phyloP scores from a whole-genome alignment of 2,797 vertebrate genomes.

The Novumbra hubbsi region DNA sequence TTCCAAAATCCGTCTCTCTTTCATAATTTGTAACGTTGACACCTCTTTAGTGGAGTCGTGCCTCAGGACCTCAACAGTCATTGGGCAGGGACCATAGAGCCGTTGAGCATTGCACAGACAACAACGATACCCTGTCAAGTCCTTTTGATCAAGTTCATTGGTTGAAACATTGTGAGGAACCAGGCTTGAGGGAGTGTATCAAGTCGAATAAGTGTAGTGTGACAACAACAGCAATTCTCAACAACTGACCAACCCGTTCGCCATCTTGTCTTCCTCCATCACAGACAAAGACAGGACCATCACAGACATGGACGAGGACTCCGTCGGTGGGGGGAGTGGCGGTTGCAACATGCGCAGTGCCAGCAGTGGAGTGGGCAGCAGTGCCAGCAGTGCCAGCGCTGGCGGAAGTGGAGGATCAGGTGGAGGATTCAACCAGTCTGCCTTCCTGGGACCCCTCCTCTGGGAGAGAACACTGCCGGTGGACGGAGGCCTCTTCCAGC shows the following conservation, averaged over 20 bases:
- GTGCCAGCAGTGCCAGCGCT: constrained; percentile 42
- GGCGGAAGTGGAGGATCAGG: constrained; percentile 50
- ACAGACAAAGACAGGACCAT: constrained; percentile 71
- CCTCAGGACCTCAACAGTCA: neutral
- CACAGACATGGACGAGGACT: constrained; percentile 75
- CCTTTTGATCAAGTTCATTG: neutral
- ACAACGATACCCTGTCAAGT: neutral
- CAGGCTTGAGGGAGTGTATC: neutral
- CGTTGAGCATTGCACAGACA: neutral
- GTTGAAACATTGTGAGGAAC: neutral
- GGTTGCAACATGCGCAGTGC: constrained; percentile 66
- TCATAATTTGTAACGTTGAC: constrained; percentile 11
- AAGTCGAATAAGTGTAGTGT: neutral
- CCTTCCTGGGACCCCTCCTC: constrained; percentile 82
- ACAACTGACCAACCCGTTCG: neutral
- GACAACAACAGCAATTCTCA: neutral
- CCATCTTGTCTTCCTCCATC: constrained; percentile 7
- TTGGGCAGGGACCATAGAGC: neutral
- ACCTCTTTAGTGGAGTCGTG: constrained; percentile 5
- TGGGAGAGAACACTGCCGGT: constrained; percentile 89
- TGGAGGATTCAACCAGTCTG: constrained; percentile 71
- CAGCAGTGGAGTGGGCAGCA: constrained; percentile 57
- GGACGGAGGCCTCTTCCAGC: constrained; percentile 83
- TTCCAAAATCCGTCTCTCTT: neutral
- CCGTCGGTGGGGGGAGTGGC: constrained; percentile 56